These are phyloP conservation scores for Chaenogobius annularis DNA, from an alignment of 2,113 vertebrate species.

Conservation along the genomic window DNA sequence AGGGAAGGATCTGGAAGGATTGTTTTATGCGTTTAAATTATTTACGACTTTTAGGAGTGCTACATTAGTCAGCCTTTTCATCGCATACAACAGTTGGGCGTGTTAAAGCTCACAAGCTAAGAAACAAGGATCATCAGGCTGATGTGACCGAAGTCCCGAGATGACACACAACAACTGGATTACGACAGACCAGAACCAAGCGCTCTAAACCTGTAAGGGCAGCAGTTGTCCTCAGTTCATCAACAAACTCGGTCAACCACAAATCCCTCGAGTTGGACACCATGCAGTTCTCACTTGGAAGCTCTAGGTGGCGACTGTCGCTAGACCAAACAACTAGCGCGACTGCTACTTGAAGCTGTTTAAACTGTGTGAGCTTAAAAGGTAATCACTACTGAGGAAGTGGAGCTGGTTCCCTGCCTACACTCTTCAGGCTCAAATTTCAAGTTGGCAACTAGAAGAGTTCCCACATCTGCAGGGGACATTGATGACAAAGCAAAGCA, in stretches of 20 bases:
- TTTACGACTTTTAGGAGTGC: background rate
- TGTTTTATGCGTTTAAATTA: background rate
- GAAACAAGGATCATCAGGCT: constrained; percentile 9
- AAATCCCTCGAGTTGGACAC: constrained; percentile 39
- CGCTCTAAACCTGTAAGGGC: constrained; percentile 29
- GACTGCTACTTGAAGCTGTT: constrained; percentile 28
- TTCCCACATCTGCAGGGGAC: constrained; percentile 66
- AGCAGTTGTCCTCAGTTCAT: constrained; percentile 51
- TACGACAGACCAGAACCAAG: background rate
- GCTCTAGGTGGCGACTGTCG: constrained; percentile 63
- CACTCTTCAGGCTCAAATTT: constrained; percentile 51
- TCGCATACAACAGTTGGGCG: background rate
- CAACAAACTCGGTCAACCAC: constrained; percentile 63
- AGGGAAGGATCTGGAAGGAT: background rate
- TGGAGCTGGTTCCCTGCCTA: constrained; percentile 44
- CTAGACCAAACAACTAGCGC: constrained; percentile 15
- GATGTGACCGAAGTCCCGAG: constrained; percentile 10
- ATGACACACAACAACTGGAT: constrained; percentile 22
- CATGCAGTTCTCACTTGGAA: constrained; percentile 46
- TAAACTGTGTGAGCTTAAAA: constrained; percentile 30
- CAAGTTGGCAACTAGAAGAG: constrained; percentile 35
- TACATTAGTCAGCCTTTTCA: background rate
- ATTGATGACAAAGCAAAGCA: constrained; percentile 62
- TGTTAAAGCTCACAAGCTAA: background rate
- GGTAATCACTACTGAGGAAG: constrained; percentile 47